Conservation (phyloP, 2,797 vertebrate species). For the Pangasius sanitwongsei region DNA sequence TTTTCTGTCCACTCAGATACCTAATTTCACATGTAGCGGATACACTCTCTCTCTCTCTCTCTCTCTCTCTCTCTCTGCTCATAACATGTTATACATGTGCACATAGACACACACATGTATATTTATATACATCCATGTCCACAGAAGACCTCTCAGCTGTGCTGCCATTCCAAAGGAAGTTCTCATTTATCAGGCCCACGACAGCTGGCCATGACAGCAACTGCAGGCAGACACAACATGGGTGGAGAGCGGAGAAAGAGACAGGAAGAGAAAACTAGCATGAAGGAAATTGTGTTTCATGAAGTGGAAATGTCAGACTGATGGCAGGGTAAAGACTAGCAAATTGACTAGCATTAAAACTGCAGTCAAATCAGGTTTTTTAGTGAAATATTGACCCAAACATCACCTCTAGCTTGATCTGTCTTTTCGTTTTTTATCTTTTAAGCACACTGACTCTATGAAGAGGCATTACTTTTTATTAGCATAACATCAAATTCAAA, state of each 20-base stretch:
- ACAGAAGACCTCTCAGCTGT: conserved; percentile 63
- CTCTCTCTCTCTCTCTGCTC: neutral
- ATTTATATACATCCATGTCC: conserved; percentile 46
- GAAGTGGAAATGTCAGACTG: neutral
- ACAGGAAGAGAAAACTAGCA: neutral
- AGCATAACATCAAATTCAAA: neutral
- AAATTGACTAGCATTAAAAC: neutral
- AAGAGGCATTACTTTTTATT: neutral
- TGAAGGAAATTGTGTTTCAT: conserved; percentile 11
- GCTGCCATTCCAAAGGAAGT: conserved; percentile 64
- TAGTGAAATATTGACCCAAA: neutral
- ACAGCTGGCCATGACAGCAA: conserved; percentile 63
- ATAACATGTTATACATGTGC: conserved; percentile 29
- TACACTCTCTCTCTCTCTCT: neutral
- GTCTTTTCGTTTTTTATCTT: neutral
- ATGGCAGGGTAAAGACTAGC: neutral
- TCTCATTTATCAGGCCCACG: conserved; percentile 62
- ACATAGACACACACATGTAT: conserved; percentile 28
- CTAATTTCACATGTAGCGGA: neutral
- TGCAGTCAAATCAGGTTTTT: neutral
- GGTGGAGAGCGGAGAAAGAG: conserved; percentile 29
- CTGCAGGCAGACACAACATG: conserved; percentile 48
- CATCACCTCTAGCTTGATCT: neutral
- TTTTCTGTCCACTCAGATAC: neutral
- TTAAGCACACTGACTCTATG: neutral